Evolutionary conservation across 2,797 vertebrate species (phyloP).

Genomic region (Picus viridis): DNA sequence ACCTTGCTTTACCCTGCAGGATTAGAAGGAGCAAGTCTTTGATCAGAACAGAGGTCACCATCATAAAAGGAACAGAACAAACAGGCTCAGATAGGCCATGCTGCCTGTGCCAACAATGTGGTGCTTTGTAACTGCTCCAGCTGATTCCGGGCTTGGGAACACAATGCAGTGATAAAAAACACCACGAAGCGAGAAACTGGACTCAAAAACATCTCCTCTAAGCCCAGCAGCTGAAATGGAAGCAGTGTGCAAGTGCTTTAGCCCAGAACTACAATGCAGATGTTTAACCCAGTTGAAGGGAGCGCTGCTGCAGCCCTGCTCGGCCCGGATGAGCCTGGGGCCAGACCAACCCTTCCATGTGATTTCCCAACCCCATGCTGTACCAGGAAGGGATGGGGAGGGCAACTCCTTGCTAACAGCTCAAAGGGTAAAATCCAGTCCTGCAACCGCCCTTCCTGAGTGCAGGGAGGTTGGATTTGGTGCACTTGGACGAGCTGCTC

Average conservation of each 20-base stretch:
- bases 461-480: fast-evolving
- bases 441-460: background rate
- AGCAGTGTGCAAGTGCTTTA: fast-evolving
- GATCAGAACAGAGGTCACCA: conserved; percentile 12
- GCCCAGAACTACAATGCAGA: no score
- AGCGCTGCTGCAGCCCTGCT: fast-evolving
- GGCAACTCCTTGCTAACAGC: background rate
- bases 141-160: background rate
- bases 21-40: background rate
- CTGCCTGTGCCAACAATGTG: background rate
- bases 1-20: background rate
- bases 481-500: fast-evolving
- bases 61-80: conserved; percentile 22
- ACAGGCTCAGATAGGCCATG: background rate
- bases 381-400: background rate
- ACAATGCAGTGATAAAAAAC: fast-evolving
- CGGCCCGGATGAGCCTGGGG: fast-evolving
- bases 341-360: fast-evolving
- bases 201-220: background rate
- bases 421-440: background rate
- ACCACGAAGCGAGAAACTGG: background rate
- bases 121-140: background rate
- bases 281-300: fast-evolving
- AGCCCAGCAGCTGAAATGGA: background rate
- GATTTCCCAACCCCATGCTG: fast-evolving